Evolutionary conservation across 2,888 invertebrate species (phyloP).

Genomic region (Aphodius granarius): DNA sequence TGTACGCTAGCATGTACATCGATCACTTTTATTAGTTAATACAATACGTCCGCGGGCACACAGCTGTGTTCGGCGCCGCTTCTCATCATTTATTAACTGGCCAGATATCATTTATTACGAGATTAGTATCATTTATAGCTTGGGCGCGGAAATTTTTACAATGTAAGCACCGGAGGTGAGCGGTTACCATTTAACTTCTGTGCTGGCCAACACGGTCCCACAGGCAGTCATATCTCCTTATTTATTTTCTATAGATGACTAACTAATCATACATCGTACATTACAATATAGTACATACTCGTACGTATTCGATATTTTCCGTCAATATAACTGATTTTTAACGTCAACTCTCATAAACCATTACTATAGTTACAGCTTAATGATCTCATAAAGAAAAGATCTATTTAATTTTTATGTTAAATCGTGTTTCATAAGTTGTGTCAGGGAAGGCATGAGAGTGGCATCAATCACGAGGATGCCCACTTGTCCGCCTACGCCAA

Average conservation of each 20-base stretch:
- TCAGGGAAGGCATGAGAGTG: not conserved
- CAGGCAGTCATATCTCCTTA: slow-evolving; percentile 24
- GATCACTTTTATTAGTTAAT: slow-evolving; percentile 15
- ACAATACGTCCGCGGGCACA: slow-evolving; percentile 12
- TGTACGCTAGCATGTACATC: not conserved
- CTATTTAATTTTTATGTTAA: not conserved
- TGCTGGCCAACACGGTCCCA: slow-evolving; percentile 27
- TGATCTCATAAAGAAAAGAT: not conserved
- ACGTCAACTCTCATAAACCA: not conserved
- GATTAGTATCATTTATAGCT: slow-evolving; percentile 32
- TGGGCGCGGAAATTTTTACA: slow-evolving; percentile 16
- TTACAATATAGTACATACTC: no score
- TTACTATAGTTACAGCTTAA: not conserved
- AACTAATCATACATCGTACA: slow-evolving; percentile 16
- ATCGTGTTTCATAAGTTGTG: not conserved
- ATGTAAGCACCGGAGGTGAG: not conserved
- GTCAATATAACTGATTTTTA: no score
- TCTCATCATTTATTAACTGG: slow-evolving; percentile 23
- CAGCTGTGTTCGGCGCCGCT: not conserved
- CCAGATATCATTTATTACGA: slow-evolving; percentile 29
- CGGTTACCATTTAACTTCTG: slow-evolving; percentile 26
- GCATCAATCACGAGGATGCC: not conserved
- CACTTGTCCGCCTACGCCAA: not conserved
- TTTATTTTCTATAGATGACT: slow-evolving; percentile 29
- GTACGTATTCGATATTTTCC: no score